A percentile compares a stretch with the other conserved stretches of the same genome.
Conservation (phyloP, 2,113 vertebrate species). For the Pachycephala philippinensis region DNA sequence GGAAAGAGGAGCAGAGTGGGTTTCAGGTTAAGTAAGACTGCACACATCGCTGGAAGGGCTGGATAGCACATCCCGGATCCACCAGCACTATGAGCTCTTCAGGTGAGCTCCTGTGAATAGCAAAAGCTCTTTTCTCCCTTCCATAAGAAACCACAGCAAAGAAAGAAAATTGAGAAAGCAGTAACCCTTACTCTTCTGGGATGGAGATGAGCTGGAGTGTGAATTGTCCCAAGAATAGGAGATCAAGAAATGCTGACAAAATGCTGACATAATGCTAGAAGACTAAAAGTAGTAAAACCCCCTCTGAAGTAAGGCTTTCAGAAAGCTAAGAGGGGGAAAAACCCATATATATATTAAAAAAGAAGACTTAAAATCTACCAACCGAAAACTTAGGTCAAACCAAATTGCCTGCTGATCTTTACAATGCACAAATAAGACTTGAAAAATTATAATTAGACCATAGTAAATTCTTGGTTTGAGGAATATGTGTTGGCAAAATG, state of each 20-base stretch:
- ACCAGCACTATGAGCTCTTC: background rate
- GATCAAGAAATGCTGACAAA: background rate
- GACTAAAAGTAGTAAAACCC: background rate
- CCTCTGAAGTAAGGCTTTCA: background rate
- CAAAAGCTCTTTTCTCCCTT: background rate
- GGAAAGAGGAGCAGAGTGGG: background rate
- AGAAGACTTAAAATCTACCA: background rate
- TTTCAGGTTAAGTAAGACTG: background rate
- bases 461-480: constrained; percentile 11
- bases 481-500: background rate
- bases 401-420: background rate
- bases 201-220: background rate
- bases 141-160: background rate
- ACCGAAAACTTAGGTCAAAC: background rate
- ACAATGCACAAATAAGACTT: background rate
- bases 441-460: constrained; percentile 10
- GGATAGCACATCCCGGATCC: background rate
- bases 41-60: accelerated
- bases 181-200: background rate
- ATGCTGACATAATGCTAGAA: background rate
- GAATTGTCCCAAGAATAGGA: background rate
- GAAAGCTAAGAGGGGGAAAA: background rate
- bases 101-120: background rate
- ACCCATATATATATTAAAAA: background rate
- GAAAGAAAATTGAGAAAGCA: background rate